These are phyloP conservation scores for Pseudonaja textilis DNA, from an alignment of 2,113 vertebrate species.

Conservation along the genomic window DNA sequence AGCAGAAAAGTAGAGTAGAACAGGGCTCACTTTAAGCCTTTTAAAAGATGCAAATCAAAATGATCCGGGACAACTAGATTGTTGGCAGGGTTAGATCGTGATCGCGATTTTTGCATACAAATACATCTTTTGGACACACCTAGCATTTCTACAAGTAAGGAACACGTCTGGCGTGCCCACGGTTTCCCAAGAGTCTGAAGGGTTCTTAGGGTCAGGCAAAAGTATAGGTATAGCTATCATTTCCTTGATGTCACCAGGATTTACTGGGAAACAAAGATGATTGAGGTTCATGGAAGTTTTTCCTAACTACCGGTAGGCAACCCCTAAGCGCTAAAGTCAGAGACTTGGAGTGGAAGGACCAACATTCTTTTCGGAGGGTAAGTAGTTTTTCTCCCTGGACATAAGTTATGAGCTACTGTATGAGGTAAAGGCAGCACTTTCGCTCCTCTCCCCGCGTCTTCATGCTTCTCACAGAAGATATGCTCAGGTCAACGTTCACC, in stretches of 20 bases:
- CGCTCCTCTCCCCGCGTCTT: background rate
- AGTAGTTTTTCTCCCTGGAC: too few relatives aligned
- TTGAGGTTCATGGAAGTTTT: background rate
- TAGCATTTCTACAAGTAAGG: background rate
- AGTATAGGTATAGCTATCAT: background rate
- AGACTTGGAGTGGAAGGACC: background rate
- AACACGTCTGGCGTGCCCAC: background rate
- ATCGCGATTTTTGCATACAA: background rate
- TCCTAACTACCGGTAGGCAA: background rate
- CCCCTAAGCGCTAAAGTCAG: background rate
- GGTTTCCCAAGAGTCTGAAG: background rate
- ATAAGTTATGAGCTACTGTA: too few relatives aligned
- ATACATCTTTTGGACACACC: background rate
- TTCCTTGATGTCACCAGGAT: background rate
- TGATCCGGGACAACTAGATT: background rate
- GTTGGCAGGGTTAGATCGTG: background rate
- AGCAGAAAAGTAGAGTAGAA: background rate
- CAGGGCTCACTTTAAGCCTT: background rate
- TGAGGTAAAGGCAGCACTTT: background rate
- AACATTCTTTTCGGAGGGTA: background rate
- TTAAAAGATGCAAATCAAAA: background rate
- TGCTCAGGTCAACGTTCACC: background rate
- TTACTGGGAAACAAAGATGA: background rate
- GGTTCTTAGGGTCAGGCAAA: background rate
- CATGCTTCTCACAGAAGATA: background rate